A percentile compares a stretch with the other conserved stretches of the same genome.
These are phyloP conservation scores for Epizoanthus ramosus DNA, from an alignment of 92 coral and sea anemone genomes.

Conservation along the genomic window DNA sequence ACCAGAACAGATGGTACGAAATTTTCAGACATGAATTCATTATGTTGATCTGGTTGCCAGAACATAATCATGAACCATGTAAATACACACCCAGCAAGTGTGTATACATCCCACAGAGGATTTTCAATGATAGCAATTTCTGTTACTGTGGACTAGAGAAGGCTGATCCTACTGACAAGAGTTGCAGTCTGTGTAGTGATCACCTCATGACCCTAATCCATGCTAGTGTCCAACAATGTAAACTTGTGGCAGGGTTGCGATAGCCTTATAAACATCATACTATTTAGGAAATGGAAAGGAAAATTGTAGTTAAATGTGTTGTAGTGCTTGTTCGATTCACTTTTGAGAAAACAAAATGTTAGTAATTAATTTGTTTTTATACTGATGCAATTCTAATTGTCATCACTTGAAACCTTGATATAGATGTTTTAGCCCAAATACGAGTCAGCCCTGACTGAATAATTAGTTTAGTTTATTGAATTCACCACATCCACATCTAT, in stretches of 20 bases:
- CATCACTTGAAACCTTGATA: no score
- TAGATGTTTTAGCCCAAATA: no score
- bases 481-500: no score
- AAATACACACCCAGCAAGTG: conserved; percentile 52
- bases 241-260: conserved; percentile 32
- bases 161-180: conserved; percentile 48
- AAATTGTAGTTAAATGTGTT: no score
- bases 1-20: conserved; percentile 62
- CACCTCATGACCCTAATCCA: conserved; percentile 38
- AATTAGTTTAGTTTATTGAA: no score
- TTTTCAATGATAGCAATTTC: conserved; percentile 38
- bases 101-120: conserved; percentile 58
- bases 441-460: no score
- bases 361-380: no score
- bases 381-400: no score
- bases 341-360: no score
- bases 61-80: conserved; percentile 61
- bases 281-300: no score
- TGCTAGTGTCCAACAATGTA: conserved; percentile 27
- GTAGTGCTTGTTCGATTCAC: no score
- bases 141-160: conserved; percentile 49
- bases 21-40: conserved; percentile 63
- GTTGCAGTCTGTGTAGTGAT: conserved; percentile 38
- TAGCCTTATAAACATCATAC: no score
- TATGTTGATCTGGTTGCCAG: conserved; percentile 68